Evolutionary conservation across 2,888 invertebrate species (phyloP), one percentile per base, ranked within the genome.

Genomic region (Parnassius mnemosyne): DNA sequence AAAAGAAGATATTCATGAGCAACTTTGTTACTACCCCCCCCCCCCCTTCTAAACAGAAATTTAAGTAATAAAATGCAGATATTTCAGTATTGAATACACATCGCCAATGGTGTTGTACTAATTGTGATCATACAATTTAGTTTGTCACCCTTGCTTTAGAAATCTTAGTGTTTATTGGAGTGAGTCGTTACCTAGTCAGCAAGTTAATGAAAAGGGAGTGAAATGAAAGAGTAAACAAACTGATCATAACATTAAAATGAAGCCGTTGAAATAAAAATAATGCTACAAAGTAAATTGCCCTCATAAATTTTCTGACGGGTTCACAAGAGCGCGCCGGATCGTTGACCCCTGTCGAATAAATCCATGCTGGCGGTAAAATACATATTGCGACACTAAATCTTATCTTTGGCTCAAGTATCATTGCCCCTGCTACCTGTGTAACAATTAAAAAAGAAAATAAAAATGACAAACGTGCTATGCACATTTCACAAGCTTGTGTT

Each of bases 341-440:
- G 43, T 43, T 54, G 43, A 54, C 54, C 54, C 25, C 54, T 13
- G 41, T 41, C n/a, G 13, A 41, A 53, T 41, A 54, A 43, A 43
- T 43, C 43, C 9, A 2, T 11, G 16, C 25, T 9, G 34, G 41
- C 53, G 34, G 13, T 43, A 7, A 10, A 9, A 13, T 9, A 9
- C 41, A 53, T 54, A 54, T 43, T 43, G 54, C 43, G 43, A 13
- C 10, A 16, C 42, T 54, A 43, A 3, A 16, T 43, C 42, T 43
- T 54, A 43, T 43, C 43, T 42, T 11, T 11, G 13, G 49, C 49
- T 49, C 13, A 49, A 12, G 13, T 49, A 49, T 49, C 9, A 9
- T 9, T 43, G 43, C 9, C 53, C 34, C 41, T 10, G 41, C 53
- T 41, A 25, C 53, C 25, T 49, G 34, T 10, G 25, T 25, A 20